Percentiles rank a stretch among this genome's conserved stretches.
Conservation (phyloP, 2,797 vertebrate species). For the Danionella dracula region DNA sequence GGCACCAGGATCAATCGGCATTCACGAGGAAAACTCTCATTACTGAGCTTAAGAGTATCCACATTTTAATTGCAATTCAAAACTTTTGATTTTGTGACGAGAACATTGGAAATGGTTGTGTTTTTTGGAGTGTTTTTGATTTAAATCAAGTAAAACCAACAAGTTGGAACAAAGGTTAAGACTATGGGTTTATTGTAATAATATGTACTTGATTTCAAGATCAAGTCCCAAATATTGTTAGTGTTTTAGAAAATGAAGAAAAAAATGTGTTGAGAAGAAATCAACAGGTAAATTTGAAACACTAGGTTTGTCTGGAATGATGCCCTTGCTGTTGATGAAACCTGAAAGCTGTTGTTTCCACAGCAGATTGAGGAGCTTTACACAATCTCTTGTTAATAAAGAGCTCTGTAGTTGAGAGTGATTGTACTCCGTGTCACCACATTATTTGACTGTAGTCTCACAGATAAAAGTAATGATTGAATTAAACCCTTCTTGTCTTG, state of each 20-base stretch:
- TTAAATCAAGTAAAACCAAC: background rate
- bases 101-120: no score
- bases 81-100: background rate
- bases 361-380: background rate
- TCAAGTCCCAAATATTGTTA: background rate
- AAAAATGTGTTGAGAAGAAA: no score
- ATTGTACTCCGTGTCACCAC: slow-evolving; percentile 11
- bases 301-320: background rate
- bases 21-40: background rate
- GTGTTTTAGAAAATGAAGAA: background rate
- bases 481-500: background rate
- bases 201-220: background rate
- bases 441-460: background rate
- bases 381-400: background rate
- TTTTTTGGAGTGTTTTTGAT: no score
- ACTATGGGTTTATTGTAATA: background rate
- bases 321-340: no score
- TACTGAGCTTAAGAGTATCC: background rate
- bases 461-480: background rate
- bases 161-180: background rate
- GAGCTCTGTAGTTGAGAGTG: background rate
- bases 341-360: no score
- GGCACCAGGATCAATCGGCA: slow-evolving; percentile 25
- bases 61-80: background rate
- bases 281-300: background rate